phyloP scores from a whole-genome alignment of 2,888 invertebrate genomes.

The Hemithea aestivaria region DNA sequence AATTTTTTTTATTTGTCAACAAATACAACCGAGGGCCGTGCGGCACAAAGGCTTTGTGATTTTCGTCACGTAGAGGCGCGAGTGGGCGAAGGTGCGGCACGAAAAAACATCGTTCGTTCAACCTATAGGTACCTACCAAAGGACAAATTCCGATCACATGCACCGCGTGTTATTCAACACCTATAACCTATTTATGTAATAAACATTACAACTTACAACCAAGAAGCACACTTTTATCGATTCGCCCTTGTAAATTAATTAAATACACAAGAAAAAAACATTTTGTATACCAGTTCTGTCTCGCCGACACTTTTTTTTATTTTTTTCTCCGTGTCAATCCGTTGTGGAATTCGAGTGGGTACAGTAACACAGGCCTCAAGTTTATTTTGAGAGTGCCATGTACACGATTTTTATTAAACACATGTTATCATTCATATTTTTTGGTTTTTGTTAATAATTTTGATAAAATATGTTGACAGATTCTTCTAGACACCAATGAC shows the following conservation, averaged over 20 bases:
- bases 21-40: conserved; percentile 18
- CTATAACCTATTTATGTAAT: conserved; percentile 1
- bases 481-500: conserved; percentile 32
- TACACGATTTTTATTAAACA: conserved; percentile 39
- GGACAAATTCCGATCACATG: conserved; percentile 28
- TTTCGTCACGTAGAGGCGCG: conserved; percentile 40
- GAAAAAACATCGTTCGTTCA: conserved; percentile 37
- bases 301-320: no score
- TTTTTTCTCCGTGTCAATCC: conserved; percentile 28
- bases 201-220: neutral
- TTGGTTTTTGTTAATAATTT: conserved; percentile 59
- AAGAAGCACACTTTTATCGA: neutral
- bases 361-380: conserved; percentile 28
- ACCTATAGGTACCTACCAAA: conserved; percentile 18
- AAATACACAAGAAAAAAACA: no score
- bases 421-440: conserved; percentile 67
- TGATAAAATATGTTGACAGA: conserved; percentile 44
- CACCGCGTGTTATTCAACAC: conserved; percentile 11
- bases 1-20: conserved; percentile 8
- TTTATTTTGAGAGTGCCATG: conserved; percentile 40
- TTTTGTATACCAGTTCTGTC: conserved; percentile 32
- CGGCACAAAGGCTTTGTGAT: conserved; percentile 45
- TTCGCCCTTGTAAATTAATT: no score
- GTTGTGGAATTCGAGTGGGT: conserved; percentile 27
- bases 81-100: conserved; percentile 15